Base-by-base conservation (phyloP, 2,113 vertebrate genomes). In the Pterophyllum scalare region DNA sequence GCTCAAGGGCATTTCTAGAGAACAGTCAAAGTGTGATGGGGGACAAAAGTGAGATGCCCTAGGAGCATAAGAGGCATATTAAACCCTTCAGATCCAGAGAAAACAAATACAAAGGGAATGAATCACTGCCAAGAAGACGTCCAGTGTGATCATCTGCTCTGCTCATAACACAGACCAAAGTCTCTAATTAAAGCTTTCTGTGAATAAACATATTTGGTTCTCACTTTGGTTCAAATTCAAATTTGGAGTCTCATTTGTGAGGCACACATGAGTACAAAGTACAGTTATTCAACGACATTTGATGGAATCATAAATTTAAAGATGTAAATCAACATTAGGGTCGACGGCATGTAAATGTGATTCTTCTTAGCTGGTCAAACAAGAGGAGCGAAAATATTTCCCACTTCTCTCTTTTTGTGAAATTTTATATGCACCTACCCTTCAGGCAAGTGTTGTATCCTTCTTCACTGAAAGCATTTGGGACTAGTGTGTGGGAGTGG, bases 401-500 rank as follows among this genome's bases (percentile, higher is more conserved):
- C 67, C 58, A 57, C 6, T 28, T 33, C 67, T 59, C 59, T 56
- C 80, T 61, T 62, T 77, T 77, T 61, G 72, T 79, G 46, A 24
- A 57, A 77, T 81, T 91, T 87, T 81, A 87, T 65, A 84, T 88
- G 78, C 77, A 85, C 3, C 67, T 59, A 64, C 58, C 82, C 90
- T 90, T 91, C 83, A 82, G 90, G 94, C 88, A 72, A 89, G 59
- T 88, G 74, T 82, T 89, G 65, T 84, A 86, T 90, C 75, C 80
- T 90, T 62, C 87, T 84, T 59, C 78, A 85, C 64, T 84, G 83
- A 84, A 93, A 88, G 86, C 88, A 79, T 91, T 84, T 83, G 92
- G 89, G 90, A 93, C 64, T 75, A 12, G 60, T 83, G 86, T 79
- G 94, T 90, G 90, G 91, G 92, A 89, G 90, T 88, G 81, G 91